A percentile compares a stretch with the other conserved stretches of the same genome.
These are phyloP conservation scores for Sander vitreus DNA, from an alignment of 2,113 vertebrate genomes.

Conservation along the genomic window DNA sequence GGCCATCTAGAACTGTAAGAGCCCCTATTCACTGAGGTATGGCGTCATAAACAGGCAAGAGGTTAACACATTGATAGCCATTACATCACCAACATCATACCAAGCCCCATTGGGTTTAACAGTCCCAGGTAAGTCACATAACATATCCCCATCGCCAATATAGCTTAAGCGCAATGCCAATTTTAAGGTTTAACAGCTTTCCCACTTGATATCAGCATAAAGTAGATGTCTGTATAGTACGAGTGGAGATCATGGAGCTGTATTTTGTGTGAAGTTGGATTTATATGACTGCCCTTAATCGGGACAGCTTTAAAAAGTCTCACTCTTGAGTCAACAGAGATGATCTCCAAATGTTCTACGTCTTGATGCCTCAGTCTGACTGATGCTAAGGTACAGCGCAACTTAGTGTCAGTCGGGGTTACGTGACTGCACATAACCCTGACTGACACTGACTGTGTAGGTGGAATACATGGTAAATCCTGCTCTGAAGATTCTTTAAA, in stretches of 20 bases:
- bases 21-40: background rate
- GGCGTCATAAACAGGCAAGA: slow-evolving; percentile 4
- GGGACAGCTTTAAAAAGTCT: slow-evolving; percentile 19
- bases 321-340: slow-evolving; percentile 19
- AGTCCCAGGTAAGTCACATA: slow-evolving; percentile 36
- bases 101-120: slow-evolving; percentile 62
- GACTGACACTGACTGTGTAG: background rate
- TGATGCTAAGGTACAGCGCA: slow-evolving; percentile 23
- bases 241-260: slow-evolving; percentile 17
- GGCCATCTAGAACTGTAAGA: slow-evolving; percentile 5
- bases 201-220: slow-evolving; percentile 8
- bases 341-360: slow-evolving; percentile 35
- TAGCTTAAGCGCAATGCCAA: slow-evolving; percentile 21
- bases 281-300: slow-evolving; percentile 33
- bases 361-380: slow-evolving; percentile 30
- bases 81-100: slow-evolving; percentile 51
- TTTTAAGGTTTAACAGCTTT: slow-evolving; percentile 36
- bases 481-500: slow-evolving; percentile 18
- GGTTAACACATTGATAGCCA: slow-evolving; percentile 34
- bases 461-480: slow-evolving; percentile 41
- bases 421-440: slow-evolving; percentile 23
- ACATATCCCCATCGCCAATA: slow-evolving; percentile 7
- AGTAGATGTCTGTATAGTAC: background rate
- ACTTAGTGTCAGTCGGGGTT: slow-evolving; percentile 35
- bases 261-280: slow-evolving; percentile 43